These are phyloP conservation scores for Endomychus coccineus DNA, from an alignment of 2,888 invertebrate genomes.

Conservation along the genomic window DNA sequence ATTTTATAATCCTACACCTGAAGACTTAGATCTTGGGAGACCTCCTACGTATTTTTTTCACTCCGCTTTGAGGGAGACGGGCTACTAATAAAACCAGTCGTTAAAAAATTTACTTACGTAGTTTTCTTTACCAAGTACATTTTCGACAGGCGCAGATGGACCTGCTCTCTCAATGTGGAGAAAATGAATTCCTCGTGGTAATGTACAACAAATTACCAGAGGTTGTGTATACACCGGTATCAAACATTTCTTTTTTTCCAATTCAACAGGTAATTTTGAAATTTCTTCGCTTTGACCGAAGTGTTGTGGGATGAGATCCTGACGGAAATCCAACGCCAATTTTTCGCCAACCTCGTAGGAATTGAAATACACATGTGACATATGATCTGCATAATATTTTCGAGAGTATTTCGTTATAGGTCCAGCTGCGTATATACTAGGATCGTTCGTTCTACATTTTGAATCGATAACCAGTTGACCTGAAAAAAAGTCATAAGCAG, in stretches of 20 bases:
- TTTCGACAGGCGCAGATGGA: conserved; percentile 47
- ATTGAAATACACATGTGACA: conserved; percentile 51
- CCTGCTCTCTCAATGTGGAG: conserved; percentile 54
- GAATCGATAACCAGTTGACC: conserved; percentile 57
- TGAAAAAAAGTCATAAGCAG: no score
- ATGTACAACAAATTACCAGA: conserved; percentile 41
- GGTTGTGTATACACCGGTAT: conserved; percentile 27
- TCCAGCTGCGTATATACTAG: conserved; percentile 58
- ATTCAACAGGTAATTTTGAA: background rate
- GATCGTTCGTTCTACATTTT: conserved; percentile 57
- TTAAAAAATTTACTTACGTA: conserved; percentile 35
- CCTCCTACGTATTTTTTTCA: no score
- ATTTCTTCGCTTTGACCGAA: no score
- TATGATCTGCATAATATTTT: conserved; percentile 46
- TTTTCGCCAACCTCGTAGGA: conserved; percentile 57
- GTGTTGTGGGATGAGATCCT: conserved; percentile 21
- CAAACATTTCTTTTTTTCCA: background rate
- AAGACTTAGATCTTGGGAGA: no score
- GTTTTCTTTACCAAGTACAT: conserved; percentile 39
- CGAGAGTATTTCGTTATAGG: conserved; percentile 56
- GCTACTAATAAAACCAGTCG: no score
- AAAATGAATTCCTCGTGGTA: conserved; percentile 57
- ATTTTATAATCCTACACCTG: no score
- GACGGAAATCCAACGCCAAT: conserved; percentile 37
- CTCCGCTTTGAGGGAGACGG: no score